Evolutionary conservation across 2,113 vertebrate species (phyloP), one percentile per base, ranked within the genome.

Genomic region (Rhynchopsitta pachyrhyncha): DNA sequence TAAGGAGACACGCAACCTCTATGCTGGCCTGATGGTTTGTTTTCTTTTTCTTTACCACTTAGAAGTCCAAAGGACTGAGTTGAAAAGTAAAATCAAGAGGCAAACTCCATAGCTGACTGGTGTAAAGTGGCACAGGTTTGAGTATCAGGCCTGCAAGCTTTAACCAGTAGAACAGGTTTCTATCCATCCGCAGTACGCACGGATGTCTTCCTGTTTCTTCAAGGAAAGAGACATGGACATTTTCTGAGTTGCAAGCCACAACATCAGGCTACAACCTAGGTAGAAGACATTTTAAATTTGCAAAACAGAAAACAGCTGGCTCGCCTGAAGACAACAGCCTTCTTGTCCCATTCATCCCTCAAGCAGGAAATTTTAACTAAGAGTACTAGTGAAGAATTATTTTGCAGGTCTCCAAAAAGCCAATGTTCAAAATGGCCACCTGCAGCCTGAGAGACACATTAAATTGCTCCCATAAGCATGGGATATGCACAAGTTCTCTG

Each of bases 161-260:
- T 31, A 92, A 91, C 69, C 12, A 78, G 81, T 28, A 60, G 53
- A 93, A 85, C 41, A 79, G 62, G 42, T 91, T 95, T 86, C 35
- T 64, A 12, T 60, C 18, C 35, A 64, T 22, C 35, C 0, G 0
- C 29, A 76, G 63, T 35, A 76, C 0, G 0, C 8, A 78, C 9
- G 17, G 63, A 79, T 47, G 50, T 17, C 33, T 78, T 81, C 35
- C 5, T 7, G 23, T 50, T 83, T 39, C 77, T 77, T 84, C 57
- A 55, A 44, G n/a, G 13, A 75, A 84, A 82, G 37, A 29, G 81
- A 83, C 92, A 47, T 13, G 41, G 60, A 63, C n/a, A 4, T 69
- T 88, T 82, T 44, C 47, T 77, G 62, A 80, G 27, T 55, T 79
- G 50, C 31, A 82, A 92, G 74, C 44, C 35, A 42, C 33, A 73